A percentile compares a stretch with the other conserved stretches of the same genome.
These are phyloP conservation scores for Chinchilla lanigera DNA, from an alignment of 2,113 vertebrate genomes.

Conservation along the genomic window DNA sequence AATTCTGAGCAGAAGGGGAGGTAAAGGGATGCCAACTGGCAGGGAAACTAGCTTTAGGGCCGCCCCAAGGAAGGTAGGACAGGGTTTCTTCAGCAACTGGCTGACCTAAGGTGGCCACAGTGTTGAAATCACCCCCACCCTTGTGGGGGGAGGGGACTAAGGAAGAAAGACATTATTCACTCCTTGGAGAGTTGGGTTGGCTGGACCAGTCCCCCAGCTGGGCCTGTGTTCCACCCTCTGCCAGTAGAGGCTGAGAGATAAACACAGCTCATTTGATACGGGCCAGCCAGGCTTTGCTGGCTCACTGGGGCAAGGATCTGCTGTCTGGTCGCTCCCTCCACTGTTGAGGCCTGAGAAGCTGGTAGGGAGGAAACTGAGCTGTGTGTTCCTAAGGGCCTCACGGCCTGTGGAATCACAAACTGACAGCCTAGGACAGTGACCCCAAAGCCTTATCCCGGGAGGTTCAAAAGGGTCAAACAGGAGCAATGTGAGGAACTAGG, in stretches of 20 bases:
- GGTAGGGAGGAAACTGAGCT: background rate
- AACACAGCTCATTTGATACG: constrained; percentile 79
- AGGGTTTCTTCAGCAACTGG: constrained; percentile 66
- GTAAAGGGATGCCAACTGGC: constrained; percentile 66
- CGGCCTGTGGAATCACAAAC: background rate
- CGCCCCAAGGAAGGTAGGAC: constrained; percentile 64
- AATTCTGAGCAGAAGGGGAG: background rate
- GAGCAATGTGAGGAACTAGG: background rate
- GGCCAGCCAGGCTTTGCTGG: constrained; percentile 59
- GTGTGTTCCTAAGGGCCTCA: background rate
- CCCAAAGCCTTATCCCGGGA: background rate
- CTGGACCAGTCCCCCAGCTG: constrained; percentile 74
- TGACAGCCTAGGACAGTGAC: background rate
- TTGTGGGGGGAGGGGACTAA: constrained; percentile 22
- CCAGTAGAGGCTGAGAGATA: constrained; percentile 75
- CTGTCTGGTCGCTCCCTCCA: background rate
- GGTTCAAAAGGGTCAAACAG: background rate
- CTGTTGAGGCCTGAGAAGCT: background rate
- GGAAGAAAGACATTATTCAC: constrained; percentile 83
- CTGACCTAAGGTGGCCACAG: constrained; percentile 45
- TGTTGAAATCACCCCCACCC: constrained; percentile 68
- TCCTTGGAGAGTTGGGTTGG: constrained; percentile 79
- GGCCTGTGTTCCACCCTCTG: constrained; percentile 68
- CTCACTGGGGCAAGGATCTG: constrained; percentile 25
- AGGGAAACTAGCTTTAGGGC: constrained; percentile 2